Evolutionary conservation across 2,797 vertebrate species (phyloP).

Genomic region (Bradypus variegatus): DNA sequence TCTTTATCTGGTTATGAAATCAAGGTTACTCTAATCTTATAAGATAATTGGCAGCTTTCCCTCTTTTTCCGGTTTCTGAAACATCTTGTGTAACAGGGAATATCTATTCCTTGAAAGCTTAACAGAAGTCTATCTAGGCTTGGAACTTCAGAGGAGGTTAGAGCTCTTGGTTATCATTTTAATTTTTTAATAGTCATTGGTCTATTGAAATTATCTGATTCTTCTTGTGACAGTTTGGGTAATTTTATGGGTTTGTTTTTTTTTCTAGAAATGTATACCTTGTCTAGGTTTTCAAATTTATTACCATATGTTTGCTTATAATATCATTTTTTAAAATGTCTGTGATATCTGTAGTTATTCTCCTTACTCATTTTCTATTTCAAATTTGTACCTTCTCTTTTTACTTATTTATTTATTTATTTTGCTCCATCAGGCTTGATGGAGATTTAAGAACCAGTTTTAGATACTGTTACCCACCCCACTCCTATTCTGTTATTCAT

Average conservation of each 20-base stretch:
- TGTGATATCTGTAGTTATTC: conserved; percentile 5
- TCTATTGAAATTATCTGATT: not conserved
- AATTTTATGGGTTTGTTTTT: not conserved
- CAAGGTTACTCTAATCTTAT: not conserved
- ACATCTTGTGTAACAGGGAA: conserved; percentile 12
- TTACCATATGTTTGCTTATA: not conserved
- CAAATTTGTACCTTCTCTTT: not conserved
- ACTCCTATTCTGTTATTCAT: not conserved
- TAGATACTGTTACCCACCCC: not conserved
- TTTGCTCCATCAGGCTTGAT: not conserved
- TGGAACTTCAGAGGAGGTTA: not conserved
- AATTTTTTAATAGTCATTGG: conserved; percentile 8
- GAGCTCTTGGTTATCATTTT: conserved; percentile 15
- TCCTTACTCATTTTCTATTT: not conserved
- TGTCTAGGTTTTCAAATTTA: conserved; percentile 24
- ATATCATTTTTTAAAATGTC: conserved; percentile 15
- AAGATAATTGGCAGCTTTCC: conserved; percentile 27
- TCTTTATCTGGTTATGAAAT: not conserved
- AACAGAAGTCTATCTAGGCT: not conserved
- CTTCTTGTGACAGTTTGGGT: not conserved
- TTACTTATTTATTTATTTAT: not conserved
- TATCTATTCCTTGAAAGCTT: conserved; percentile 8
- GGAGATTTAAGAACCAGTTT: conserved; percentile 15
- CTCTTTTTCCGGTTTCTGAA: conserved; percentile 29
- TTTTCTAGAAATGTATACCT: conserved; percentile 16